phyloP scores from a whole-genome alignment of 2,113 vertebrate species.

The Psephotus haematonotus region DNA sequence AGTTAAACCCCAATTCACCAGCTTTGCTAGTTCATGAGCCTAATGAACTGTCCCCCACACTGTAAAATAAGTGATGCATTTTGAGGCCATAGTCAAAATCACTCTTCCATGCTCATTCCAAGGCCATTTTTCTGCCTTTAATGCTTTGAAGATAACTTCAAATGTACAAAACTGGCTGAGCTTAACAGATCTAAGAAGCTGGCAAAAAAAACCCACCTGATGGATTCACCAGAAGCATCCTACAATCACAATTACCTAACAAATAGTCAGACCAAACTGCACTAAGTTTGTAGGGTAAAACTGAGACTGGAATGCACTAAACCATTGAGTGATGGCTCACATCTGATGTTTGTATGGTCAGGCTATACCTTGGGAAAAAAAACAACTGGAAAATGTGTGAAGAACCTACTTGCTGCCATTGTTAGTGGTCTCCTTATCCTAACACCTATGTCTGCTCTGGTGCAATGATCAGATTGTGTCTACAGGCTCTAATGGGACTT shows the following conservation, averaged over 20 bases:
- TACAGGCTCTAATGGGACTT: not conserved
- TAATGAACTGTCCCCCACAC: not conserved
- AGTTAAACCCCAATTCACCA: not conserved
- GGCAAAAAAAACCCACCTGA: not conserved
- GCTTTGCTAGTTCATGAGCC: not conserved
- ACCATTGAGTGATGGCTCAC: not conserved
- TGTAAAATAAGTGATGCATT: not conserved
- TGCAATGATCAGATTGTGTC: not conserved
- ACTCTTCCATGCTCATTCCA: not conserved
- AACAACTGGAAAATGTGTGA: not conserved
- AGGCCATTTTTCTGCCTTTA: not conserved
- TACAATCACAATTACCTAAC: not conserved
- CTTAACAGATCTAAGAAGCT: not conserved
- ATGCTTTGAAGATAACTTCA: not conserved
- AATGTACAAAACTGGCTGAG: not conserved
- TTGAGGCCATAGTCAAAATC: not conserved
- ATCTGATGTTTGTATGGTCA: not conserved
- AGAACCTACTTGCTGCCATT: not conserved
- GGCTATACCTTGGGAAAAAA: not conserved
- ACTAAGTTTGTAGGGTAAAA: not conserved
- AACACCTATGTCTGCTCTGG: fast-evolving
- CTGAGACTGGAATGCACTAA: not conserved
- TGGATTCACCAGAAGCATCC: not conserved
- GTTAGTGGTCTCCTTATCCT: not conserved
- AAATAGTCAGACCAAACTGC: not conserved